Evolutionary conservation across 2,797 vertebrate genomes (phyloP).

Genomic region (Gymnoscopelus braueri): DNA sequence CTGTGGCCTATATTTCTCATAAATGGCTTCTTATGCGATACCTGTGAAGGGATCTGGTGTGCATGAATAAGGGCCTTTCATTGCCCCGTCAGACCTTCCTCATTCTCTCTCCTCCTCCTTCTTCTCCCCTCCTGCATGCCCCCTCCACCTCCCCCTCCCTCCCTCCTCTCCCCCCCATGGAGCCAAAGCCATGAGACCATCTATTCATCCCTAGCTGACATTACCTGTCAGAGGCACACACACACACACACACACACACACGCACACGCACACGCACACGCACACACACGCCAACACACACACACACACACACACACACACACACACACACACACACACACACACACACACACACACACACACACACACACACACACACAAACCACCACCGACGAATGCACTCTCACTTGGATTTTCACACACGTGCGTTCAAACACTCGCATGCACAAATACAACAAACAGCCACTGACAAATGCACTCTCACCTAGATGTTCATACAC

Average conservation of each 20-base stretch:
- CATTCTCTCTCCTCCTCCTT: slow-evolving; percentile 61
- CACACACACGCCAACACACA: neutral
- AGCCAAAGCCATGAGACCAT: slow-evolving; percentile 68
- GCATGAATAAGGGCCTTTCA: slow-evolving; percentile 82
- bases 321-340: slow-evolving; percentile 10
- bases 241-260: slow-evolving; percentile 8
- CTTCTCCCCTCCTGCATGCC: slow-evolving; percentile 45
- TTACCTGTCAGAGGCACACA: slow-evolving; percentile 54
- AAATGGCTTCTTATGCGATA: slow-evolving; percentile 62
- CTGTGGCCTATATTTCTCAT: too few species aligned
- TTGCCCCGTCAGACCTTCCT: slow-evolving; percentile 64
- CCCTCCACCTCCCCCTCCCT: slow-evolving; percentile 47
- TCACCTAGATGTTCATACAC: neutral
- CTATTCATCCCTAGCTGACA: slow-evolving; percentile 75
- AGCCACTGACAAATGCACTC: too few species aligned
- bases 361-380: neutral
- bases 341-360: slow-evolving; percentile 3
- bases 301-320: neutral
- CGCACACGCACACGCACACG: neutral
- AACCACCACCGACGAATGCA: too few species aligned
- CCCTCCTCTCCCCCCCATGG: slow-evolving; percentile 48
- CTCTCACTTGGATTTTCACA: neutral
- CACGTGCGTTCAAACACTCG: neutral
- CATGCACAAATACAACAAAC: neutral
- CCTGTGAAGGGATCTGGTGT: slow-evolving; percentile 62